Evolutionary conservation across 2,113 vertebrate genomes (phyloP), one percentile per base, ranked within the genome.

Genomic region (Zapus hudsonius): DNA sequence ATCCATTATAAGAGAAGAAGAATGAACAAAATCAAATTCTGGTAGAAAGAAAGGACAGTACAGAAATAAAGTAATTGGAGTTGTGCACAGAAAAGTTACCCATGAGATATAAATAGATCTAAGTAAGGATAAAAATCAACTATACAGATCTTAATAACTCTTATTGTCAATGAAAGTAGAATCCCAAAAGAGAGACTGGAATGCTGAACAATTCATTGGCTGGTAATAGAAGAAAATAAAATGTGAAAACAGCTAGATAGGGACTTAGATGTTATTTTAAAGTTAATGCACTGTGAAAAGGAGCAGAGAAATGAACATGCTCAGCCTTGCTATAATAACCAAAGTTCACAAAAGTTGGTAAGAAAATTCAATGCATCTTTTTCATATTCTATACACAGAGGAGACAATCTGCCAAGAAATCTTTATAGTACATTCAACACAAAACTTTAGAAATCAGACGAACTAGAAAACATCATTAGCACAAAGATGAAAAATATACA

Each of bases 181-280:
- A 36, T 95, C 94, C 91, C 94, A 47, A 44, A 95, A 95, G 95
- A 96, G 90, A 92, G 31, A 74, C 89, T 94, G 74, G 64, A 42
- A 94, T 79, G 87, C 61, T 55, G 89, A 96, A 94, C 95, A 87
- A 96, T 96, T 94, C 95, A 96, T 94, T 96, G 95, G 89, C 89
- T 89, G 91, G 91, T 90, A 91, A 75, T 79, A 80, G 95, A 95
- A 90, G 91, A 95, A 96, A 95, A 95, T 96, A 97, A 96, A 97
- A 95, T 89, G 94, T 86, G 95, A 86, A 95, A 96, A 96, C 95
- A 95, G 94, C 94, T 78, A 97, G 95, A 91, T 70, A 40, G 95
- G 94, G 94, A 95, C 87, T 93, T 76, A 86, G 90, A 91, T 97
- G 95, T 96, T 97, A 96, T 96, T 97, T 96, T 95, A 95, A 97